Conservation (phyloP, 2,888 invertebrate genomes). For the Sympetrum striolatum region DNA sequence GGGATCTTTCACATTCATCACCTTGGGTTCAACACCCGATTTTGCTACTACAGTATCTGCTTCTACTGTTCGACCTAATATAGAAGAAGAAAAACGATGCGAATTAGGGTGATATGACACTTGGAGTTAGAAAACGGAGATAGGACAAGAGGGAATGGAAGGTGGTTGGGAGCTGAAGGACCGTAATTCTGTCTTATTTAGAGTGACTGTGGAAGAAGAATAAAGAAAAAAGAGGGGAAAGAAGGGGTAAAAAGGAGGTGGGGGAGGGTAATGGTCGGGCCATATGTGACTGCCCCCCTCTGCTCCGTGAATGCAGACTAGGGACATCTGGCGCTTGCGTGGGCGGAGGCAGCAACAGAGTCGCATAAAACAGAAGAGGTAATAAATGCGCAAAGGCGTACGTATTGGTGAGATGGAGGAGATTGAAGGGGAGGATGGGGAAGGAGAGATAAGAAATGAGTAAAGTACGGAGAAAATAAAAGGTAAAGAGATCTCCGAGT, state of each 20-base stretch:
- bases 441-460: not conserved
- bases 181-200: not conserved
- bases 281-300: slow-evolving; percentile 22
- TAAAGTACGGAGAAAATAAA: not conserved
- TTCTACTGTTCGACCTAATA: too few species aligned
- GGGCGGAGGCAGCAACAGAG: not conserved
- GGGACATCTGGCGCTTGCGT: slow-evolving; percentile 18
- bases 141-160: too few species aligned
- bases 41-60: too few species aligned
- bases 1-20: too few species aligned
- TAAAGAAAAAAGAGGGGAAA: not conserved
- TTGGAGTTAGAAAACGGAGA: not conserved
- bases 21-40: too few species aligned
- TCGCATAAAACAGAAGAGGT: slow-evolving; percentile 32
- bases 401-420: not conserved
- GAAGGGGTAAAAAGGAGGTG: not conserved
- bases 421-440: not conserved
- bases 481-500: too few species aligned
- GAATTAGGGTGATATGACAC: too few species aligned
- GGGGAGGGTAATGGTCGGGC: slow-evolving; percentile 7
- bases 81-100: too few species aligned
- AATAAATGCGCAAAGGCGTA: slow-evolving; percentile 9
- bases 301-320: slow-evolving; percentile 9
- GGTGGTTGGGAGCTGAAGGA: not conserved
- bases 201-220: not conserved